Conservation (phyloP, 1,140 invertebrate species). For the Hydropsyche tenuis region DNA sequence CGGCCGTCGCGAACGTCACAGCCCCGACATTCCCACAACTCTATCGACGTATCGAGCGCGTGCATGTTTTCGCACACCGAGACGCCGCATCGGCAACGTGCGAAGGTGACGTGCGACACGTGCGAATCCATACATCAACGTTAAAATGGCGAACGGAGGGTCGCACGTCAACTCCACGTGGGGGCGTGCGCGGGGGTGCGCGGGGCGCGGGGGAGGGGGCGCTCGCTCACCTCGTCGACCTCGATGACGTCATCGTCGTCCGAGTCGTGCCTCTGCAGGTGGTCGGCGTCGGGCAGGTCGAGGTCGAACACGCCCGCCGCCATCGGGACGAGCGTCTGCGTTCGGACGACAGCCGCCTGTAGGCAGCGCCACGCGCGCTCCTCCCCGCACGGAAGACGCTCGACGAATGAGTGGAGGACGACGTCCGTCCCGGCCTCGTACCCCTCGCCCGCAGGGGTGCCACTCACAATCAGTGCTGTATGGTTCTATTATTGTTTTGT, state of each 20-base stretch:
- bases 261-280: slow-evolving; percentile 66
- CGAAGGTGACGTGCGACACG: neutral
- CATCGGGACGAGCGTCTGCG: slow-evolving; percentile 60
- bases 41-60: too few relatives aligned
- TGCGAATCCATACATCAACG: neutral
- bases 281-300: slow-evolving; percentile 79
- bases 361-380: neutral
- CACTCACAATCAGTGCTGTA: neutral
- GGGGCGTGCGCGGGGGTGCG: neutral
- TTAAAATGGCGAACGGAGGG: neutral
- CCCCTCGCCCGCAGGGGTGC: neutral
- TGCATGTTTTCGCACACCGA: neutral
- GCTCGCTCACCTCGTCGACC: slow-evolving; percentile 70
- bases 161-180: neutral
- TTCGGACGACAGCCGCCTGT: neutral
- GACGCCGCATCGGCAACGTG: neutral
- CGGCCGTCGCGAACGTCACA: too few relatives aligned
- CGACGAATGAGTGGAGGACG: neutral
- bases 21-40: too few relatives aligned
- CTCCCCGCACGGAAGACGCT: neutral
- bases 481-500: too few relatives aligned
- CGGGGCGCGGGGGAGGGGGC: neutral
- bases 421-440: neutral
- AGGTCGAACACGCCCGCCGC: slow-evolving; percentile 88
- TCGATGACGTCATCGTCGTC: slow-evolving; percentile 88